phyloP scores from a whole-genome alignment of 2,113 vertebrate species.

The Australoheros scitulus region DNA sequence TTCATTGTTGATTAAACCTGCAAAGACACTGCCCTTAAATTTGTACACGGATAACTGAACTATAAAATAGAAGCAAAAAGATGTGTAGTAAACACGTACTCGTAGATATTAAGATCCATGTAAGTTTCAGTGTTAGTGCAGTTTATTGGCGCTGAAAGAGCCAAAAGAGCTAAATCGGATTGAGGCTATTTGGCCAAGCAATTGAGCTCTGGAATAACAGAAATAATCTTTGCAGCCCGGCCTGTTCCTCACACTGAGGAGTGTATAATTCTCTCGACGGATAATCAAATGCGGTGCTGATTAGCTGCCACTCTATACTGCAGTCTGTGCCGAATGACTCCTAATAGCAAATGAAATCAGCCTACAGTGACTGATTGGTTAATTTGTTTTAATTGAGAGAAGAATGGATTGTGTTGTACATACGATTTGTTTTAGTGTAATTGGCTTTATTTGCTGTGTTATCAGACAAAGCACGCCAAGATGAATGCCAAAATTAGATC shows the following conservation, averaged over 20 bases:
- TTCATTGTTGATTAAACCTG: neutral
- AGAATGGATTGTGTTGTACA: slow-evolving; percentile 18
- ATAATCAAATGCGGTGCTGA: slow-evolving; percentile 67
- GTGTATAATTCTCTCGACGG: slow-evolving; percentile 46
- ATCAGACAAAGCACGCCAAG: slow-evolving; percentile 1
- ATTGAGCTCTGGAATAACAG: slow-evolving; percentile 49
- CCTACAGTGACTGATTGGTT: slow-evolving; percentile 52
- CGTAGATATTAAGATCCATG: neutral
- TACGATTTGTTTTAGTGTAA: slow-evolving; percentile 33
- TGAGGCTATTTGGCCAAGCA: slow-evolving; percentile 34
- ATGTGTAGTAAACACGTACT: neutral
- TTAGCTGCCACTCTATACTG: slow-evolving; percentile 52
- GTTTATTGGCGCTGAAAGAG: slow-evolving; percentile 1
- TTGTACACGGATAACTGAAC: neutral
- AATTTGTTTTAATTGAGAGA: slow-evolving; percentile 59
- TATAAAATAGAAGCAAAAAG: neutral
- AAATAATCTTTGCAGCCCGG: slow-evolving; percentile 55
- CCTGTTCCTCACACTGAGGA: slow-evolving; percentile 31
- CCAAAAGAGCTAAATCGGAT: slow-evolving; percentile 43
- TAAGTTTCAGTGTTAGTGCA: neutral
- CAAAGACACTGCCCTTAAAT: slow-evolving; percentile 12
- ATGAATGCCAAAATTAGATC: slow-evolving; percentile 22
- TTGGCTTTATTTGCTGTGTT: slow-evolving; percentile 35
- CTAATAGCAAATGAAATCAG: slow-evolving; percentile 58
- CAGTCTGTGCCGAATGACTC: slow-evolving; percentile 45